A percentile compares a stretch with the other conserved stretches of the same genome.
Evolutionary conservation across 2,113 vertebrate species (phyloP).

Genomic region (Myocastor coypus): DNA sequence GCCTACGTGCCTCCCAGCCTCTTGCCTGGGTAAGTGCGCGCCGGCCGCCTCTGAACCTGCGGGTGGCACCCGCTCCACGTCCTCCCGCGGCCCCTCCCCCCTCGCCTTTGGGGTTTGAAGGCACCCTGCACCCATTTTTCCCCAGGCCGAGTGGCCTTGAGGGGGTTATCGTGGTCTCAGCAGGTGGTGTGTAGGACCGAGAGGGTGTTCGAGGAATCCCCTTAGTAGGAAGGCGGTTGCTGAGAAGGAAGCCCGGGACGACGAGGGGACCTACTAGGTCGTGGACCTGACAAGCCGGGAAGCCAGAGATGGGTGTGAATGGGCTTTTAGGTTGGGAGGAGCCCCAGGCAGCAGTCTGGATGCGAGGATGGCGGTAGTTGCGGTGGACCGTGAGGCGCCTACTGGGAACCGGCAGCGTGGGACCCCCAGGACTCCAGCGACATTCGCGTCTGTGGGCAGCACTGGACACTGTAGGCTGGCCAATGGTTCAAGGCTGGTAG

Average conservation of each 20-base stretch:
- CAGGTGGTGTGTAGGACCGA: rapidly evolving
- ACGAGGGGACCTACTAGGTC: neutral
- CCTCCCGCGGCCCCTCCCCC: rapidly evolving
- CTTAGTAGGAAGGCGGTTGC: neutral
- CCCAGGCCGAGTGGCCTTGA: neutral
- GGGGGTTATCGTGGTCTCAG: rapidly evolving
- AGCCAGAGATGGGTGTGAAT: neutral
- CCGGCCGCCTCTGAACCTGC: neutral
- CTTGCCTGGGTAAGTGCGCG: constrained; percentile 81
- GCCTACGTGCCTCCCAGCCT: constrained; percentile 82
- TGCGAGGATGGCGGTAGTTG: rapidly evolving
- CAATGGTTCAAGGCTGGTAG: rapidly evolving
- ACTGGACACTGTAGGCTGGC: rapidly evolving
- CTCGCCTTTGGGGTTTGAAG: neutral
- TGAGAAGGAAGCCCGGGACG: neutral
- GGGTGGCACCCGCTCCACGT: rapidly evolving
- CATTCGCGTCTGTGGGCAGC: neutral
- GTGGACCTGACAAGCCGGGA: neutral
- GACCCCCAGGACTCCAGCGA: neutral
- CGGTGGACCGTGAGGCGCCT: neutral
- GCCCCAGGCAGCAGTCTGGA: neutral
- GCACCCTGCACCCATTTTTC: neutral
- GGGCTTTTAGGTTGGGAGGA: neutral
- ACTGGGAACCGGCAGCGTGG: neutral
- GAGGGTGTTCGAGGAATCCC: neutral